Base-by-base conservation (phyloP, 2,113 vertebrate genomes). In the Cochlearius cochlearius region DNA sequence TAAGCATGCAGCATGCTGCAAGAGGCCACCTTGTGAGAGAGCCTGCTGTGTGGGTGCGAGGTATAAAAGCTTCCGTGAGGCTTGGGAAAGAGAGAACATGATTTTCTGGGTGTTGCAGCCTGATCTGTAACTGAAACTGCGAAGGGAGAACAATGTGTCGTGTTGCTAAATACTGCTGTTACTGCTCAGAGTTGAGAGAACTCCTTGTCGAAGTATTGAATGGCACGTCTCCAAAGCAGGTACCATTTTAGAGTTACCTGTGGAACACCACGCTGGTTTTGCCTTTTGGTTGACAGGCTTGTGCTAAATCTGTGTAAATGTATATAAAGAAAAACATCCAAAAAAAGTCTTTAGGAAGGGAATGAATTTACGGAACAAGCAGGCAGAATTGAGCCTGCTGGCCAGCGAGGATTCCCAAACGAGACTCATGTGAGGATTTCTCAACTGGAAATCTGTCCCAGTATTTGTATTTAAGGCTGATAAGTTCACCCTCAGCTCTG, bases 181-280 rank as follows among this genome's bases (percentile, higher is more conserved):
- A 2, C 50, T 59, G 66, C 38, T 62, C 3, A 0, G 18, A 13
- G 32, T 21, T 56, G 1, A 10, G 58, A 22, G 43, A 29, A 0
- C 30, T 41, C 43, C 53, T 53, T 4, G 25, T 3, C 38, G 52
- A 43, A 58, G 41, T 21, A 2, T 32, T 36, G 20, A 9, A 0
- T 52, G 56, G 56, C 45, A 6, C 0, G 0, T 12, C 77, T 77
- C 64, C 58, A 23, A 2, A 66, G 12, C 9, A 9, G 43, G 16
- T 38, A 12, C 4, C 4, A 2, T 15, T 18, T 30, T 10, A 22
- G 52, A 67, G 16, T 15, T 45, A 22, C 7, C 62, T 17, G 30
- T 38, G 69, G 60, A 78, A 32, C 71, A 10, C 23, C 56, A 21
- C 1, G 2, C 66, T 90, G 75, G n/a, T 27, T 30, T 50, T 59